Percentiles rank a stretch among this genome's conserved stretches.
Evolutionary conservation across 1,140 invertebrate genomes (phyloP).

Genomic region (Theocolax elegans): DNA sequence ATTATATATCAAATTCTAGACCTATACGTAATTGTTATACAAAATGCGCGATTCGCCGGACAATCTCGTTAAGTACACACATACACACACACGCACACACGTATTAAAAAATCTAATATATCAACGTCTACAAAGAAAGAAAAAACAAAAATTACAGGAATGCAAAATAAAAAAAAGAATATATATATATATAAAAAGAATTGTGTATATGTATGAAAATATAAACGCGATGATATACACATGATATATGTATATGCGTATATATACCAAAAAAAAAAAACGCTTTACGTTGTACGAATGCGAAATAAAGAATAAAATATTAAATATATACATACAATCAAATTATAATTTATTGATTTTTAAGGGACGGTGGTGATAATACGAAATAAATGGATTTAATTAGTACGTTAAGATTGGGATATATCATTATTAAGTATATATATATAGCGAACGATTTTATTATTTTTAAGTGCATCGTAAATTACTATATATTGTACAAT

Average conservation of each 20-base stretch:
- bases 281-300: not conserved
- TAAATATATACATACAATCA: too few species aligned
- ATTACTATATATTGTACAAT: slow-evolving; percentile 21
- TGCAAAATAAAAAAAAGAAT: slow-evolving; percentile 4
- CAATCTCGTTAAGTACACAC: slow-evolving; percentile 12
- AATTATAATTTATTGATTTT: too few species aligned
- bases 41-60: slow-evolving; percentile 22
- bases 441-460: slow-evolving; percentile 31
- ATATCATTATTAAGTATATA: too few species aligned
- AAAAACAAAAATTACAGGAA: slow-evolving; percentile 13
- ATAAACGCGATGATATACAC: not conserved
- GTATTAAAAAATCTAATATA: slow-evolving; percentile 1
- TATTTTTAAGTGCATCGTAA: slow-evolving; percentile 28
- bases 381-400: not conserved
- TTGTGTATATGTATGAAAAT: not conserved
- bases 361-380: too few species aligned
- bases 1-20: slow-evolving; percentile 1
- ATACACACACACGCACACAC: not conserved
- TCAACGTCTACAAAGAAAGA: slow-evolving; percentile 11
- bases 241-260: not conserved
- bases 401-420: slow-evolving; percentile 7
- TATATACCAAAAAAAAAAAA: not conserved
- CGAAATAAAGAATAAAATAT: not conserved
- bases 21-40: slow-evolving; percentile 11
- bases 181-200: not conserved